A percentile compares a stretch with the other conserved stretches of the same genome.
Evolutionary conservation across 2,888 invertebrate genomes (phyloP).

Genomic region (Nomada ferruginata): DNA sequence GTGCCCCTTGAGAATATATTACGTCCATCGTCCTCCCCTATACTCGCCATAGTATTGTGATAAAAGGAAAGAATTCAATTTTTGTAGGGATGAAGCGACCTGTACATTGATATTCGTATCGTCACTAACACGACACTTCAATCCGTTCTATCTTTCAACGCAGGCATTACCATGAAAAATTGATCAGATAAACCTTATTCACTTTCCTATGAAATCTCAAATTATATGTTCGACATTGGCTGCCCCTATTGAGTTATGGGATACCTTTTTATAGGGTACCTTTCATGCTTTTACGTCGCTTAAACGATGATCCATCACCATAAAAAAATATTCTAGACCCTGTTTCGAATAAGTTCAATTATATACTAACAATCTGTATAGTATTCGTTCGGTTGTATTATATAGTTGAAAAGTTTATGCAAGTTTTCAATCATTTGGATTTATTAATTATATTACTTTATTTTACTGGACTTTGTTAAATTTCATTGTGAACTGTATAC

Average conservation of each 20-base stretch:
- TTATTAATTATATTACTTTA: no score
- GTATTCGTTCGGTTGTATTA: no score
- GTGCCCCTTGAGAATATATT: not conserved
- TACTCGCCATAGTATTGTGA: not conserved
- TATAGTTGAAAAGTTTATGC: no score
- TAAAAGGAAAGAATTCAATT: constrained; percentile 22
- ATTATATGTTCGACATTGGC: not conserved
- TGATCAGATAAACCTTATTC: not conserved
- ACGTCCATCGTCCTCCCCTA: not conserved
- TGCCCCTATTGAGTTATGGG: not conserved
- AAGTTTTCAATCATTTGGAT: no score
- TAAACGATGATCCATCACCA: not conserved
- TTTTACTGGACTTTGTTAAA: no score
- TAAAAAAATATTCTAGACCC: not conserved
- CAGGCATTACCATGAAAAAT: constrained; percentile 21
- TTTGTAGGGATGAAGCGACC: not conserved
- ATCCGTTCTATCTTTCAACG: constrained; percentile 14
- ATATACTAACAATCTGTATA: not conserved
- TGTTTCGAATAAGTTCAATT: not conserved
- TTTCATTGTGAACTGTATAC: no score
- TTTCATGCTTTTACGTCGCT: not conserved
- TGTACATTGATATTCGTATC: constrained; percentile 29
- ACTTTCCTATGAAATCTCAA: not conserved
- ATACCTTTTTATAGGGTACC: not conserved
- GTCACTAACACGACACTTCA: not conserved